phyloP scores from a whole-genome alignment of 2,888 invertebrate genomes.

The Reticulitermes lucifugus region DNA sequence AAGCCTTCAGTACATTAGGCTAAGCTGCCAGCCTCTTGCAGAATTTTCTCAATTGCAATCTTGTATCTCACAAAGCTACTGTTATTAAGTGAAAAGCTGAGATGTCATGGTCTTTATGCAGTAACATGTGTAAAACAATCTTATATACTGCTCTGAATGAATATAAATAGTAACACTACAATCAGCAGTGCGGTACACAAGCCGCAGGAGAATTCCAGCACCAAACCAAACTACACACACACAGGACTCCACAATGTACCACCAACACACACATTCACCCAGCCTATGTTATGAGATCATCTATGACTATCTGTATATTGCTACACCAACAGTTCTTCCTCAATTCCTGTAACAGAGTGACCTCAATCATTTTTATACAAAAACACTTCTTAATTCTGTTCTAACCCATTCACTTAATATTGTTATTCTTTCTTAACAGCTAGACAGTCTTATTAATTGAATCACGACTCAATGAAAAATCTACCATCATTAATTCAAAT shows the following conservation, averaged over 20 bases:
- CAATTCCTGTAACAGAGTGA: not conserved
- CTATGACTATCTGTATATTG: no score
- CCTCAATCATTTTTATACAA: not conserved
- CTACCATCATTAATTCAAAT: not conserved
- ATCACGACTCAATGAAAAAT: not conserved
- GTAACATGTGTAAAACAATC: not conserved
- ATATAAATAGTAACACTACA: not conserved
- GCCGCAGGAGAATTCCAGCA: not conserved
- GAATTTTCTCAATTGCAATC: not conserved
- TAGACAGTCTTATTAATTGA: conserved; percentile 19
- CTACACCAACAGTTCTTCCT: no score
- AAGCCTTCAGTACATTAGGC: no score
- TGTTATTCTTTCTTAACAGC: conserved; percentile 1
- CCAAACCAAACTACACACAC: not conserved
- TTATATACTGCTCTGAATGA: not conserved
- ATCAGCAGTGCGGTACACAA: not conserved
- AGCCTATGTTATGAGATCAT: not conserved
- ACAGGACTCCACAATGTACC: not conserved
- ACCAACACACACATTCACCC: not conserved
- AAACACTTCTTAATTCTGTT: not conserved
- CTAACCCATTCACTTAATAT: not conserved
- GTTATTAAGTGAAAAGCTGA: not conserved
- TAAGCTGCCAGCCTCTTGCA: not conserved
- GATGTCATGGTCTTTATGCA: conserved; percentile 19
- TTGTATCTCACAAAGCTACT: not conserved